Evolutionary conservation across 1,140 invertebrate genomes (phyloP).

Genomic region (Bombus turneri): DNA sequence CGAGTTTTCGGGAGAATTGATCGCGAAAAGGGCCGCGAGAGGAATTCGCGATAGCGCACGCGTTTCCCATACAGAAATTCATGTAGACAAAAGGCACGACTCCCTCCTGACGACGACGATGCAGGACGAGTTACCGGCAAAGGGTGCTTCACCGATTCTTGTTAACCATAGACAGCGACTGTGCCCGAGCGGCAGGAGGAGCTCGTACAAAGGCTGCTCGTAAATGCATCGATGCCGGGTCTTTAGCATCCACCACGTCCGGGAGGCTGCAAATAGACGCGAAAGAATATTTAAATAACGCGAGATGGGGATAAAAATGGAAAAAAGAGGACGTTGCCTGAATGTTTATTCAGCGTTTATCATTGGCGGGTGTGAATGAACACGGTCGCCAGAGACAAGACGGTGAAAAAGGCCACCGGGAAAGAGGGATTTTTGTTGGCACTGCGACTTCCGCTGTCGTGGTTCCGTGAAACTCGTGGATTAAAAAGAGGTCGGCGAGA

Average conservation of each 20-base stretch:
- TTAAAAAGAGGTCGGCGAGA: background rate
- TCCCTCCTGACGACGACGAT: background rate
- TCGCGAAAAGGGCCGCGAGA: background rate
- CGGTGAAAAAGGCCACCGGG: no score
- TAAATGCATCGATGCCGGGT: conserved; percentile 43
- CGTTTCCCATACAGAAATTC: background rate
- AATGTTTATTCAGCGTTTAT: conserved; percentile 36
- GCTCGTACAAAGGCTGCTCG: conserved; percentile 12
- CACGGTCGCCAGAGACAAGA: background rate
- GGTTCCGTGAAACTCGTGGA: background rate
- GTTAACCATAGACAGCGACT: conserved; percentile 6
- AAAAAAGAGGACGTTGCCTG: conserved; percentile 42
- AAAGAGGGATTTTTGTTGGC: background rate
- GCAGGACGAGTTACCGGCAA: conserved; percentile 8
- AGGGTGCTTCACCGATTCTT: conserved; percentile 30
- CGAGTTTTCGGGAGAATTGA: background rate
- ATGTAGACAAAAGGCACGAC: conserved; percentile 11
- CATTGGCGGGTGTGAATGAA: conserved; percentile 17
- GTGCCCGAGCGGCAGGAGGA: background rate
- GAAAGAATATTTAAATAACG: conserved; percentile 45
- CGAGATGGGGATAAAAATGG: conserved; percentile 19
- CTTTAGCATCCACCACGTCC: conserved; percentile 15
- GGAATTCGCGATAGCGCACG: conserved; percentile 40
- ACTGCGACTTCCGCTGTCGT: background rate
- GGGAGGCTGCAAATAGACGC: conserved; percentile 28